These are phyloP conservation scores for Bombus confusus DNA, from an alignment of 1,140 invertebrate genomes.

Conservation along the genomic window DNA sequence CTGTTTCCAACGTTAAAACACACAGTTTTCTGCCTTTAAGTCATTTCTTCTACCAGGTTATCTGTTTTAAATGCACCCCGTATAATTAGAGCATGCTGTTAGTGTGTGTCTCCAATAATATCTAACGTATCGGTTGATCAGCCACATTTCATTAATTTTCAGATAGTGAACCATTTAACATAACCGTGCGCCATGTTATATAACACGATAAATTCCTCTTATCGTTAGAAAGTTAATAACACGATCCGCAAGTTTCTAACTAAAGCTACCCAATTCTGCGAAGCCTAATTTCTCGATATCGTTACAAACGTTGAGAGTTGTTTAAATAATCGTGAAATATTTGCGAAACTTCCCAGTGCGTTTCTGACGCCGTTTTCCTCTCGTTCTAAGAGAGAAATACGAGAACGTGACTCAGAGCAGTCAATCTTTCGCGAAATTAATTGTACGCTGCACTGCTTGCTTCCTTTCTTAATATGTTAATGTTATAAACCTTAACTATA, in stretches of 20 bases:
- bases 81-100: not conserved
- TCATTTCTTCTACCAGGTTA: not conserved
- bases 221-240: not conserved
- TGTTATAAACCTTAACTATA: not conserved
- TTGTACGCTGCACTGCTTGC: not conserved
- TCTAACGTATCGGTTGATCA: not conserved
- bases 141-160: not conserved
- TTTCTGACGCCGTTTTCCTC: not conserved
- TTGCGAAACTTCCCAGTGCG: not conserved
- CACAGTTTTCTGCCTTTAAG: too few relatives aligned
- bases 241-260: not conserved
- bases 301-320: not conserved
- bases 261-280: not conserved
- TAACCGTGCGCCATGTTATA: not conserved
- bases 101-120: not conserved
- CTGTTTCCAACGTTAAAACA: too few relatives aligned
- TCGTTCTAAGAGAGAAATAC: not conserved
- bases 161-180: not conserved
- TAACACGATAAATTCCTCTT: conserved; percentile 7
- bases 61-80: not conserved
- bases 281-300: not conserved
- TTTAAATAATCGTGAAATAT: too few relatives aligned
- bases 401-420: not conserved
- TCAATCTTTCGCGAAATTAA: not conserved
- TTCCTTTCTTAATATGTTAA: not conserved